phyloP scores from a whole-genome alignment of 2,888 invertebrate genomes.

The Alcis repandata region DNA sequence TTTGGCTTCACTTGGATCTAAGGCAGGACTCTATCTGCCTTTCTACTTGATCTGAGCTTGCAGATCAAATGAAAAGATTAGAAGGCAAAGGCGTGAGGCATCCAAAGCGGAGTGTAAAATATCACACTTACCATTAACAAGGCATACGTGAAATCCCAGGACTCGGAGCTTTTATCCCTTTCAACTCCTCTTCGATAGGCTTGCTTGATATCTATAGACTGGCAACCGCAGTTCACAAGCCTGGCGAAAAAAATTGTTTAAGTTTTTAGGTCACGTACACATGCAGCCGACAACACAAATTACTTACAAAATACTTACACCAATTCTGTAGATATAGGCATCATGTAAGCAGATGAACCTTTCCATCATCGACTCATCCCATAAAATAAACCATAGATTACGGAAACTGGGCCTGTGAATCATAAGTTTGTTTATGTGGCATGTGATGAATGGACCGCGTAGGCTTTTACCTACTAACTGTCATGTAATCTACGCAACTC shows the following conservation, averaged over 20 bases:
- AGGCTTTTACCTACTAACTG: not conserved
- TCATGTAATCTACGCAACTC: not conserved
- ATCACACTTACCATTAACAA: too few species aligned
- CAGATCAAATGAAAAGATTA: too few species aligned
- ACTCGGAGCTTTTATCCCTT: too few species aligned
- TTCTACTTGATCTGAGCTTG: too few species aligned
- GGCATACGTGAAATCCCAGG: too few species aligned
- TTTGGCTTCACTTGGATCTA: too few species aligned
- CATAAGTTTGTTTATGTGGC: not conserved
- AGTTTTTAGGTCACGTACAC: too few species aligned
- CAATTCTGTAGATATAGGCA: not conserved
- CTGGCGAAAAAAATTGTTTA: not conserved
- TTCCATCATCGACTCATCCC: slow-evolving; percentile 18
- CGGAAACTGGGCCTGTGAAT: slow-evolving; percentile 11
- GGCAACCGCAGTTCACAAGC: not conserved
- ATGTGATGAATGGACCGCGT: slow-evolving; percentile 4
- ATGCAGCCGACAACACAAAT: not conserved
- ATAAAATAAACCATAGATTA: slow-evolving; percentile 22
- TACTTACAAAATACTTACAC: not conserved
- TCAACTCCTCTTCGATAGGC: too few species aligned
- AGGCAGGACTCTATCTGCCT: too few species aligned
- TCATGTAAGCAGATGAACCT: slow-evolving; percentile 1
- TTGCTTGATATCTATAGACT: too few species aligned
- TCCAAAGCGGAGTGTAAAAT: too few species aligned
- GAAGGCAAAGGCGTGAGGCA: too few species aligned